Conservation (phyloP, 2,113 vertebrate species). For the Notarius lentiginosus region DNA sequence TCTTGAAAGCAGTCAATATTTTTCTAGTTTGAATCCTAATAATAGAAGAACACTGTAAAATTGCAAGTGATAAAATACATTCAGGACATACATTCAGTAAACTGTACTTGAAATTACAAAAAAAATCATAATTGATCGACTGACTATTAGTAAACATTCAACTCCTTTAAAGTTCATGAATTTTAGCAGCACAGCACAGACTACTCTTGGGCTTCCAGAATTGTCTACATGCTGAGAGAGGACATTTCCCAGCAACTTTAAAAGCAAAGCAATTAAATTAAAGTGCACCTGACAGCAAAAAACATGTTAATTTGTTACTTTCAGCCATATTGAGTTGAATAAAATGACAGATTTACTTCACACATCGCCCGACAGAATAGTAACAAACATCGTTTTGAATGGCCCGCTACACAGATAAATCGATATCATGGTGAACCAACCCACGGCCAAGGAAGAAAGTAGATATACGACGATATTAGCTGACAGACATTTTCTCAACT, state of each 20-base stretch:
- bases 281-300: too few relatives aligned
- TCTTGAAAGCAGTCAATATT: neutral
- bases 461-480: too few relatives aligned
- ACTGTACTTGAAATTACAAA: neutral
- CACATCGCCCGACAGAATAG: too few relatives aligned
- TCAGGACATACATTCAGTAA: neutral
- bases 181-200: neutral
- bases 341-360: too few relatives aligned
- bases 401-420: too few relatives aligned
- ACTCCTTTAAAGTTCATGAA: neutral
- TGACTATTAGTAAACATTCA: neutral
- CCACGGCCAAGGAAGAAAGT: too few relatives aligned
- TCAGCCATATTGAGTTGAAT: too few relatives aligned
- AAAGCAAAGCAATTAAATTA: neutral
- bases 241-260: neutral
- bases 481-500: too few relatives aligned
- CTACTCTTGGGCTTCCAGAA: neutral
- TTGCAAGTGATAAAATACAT: neutral
- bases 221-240: neutral
- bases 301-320: too few relatives aligned
- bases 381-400: too few relatives aligned
- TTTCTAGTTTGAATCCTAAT: slow-evolving; percentile 56
- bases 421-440: too few relatives aligned
- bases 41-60: neutral
- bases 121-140: neutral